Conservation (phyloP, 2,888 invertebrate species). For the Pocota personata region DNA sequence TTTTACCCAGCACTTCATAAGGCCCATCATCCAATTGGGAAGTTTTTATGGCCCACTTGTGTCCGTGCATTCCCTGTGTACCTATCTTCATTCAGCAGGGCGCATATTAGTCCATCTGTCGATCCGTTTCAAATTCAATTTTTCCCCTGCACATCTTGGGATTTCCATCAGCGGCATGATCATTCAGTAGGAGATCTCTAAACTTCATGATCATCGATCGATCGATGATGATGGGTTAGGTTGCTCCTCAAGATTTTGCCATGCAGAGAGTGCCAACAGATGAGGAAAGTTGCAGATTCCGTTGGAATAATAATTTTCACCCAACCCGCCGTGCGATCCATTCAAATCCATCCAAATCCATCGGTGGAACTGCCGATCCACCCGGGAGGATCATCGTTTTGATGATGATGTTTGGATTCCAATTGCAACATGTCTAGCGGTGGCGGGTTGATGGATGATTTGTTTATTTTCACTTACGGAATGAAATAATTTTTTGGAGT, state of each 20-base stretch:
- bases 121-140: not conserved
- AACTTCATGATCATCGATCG: constrained; percentile 51
- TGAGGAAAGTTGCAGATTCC: constrained; percentile 60
- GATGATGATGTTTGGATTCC: constrained; percentile 70
- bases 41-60: constrained; percentile 61
- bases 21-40: constrained; percentile 29
- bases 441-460: constrained; percentile 69
- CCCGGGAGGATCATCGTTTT: constrained; percentile 57
- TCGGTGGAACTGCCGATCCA: constrained; percentile 16
- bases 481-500: constrained; percentile 31
- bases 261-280: constrained; percentile 42
- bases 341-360: constrained; percentile 1
- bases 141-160: not conserved
- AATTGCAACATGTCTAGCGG: constrained; percentile 69
- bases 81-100: constrained; percentile 25
- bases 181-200: constrained; percentile 47
- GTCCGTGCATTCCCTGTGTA: constrained; percentile 13
- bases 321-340: not conserved
- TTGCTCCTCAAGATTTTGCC: constrained; percentile 34
- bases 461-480: constrained; percentile 66
- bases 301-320: constrained; percentile 57
- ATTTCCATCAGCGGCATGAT: constrained; percentile 56
- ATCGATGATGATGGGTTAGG: constrained; percentile 54
- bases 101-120: constrained; percentile 50
- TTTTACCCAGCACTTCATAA: constrained; percentile 42